A percentile compares a stretch with the other conserved stretches of the same genome.
These are phyloP conservation scores for Mormyrops boulengeri DNA, from an alignment of 2,797 vertebrate genomes.

Conservation along the genomic window DNA sequence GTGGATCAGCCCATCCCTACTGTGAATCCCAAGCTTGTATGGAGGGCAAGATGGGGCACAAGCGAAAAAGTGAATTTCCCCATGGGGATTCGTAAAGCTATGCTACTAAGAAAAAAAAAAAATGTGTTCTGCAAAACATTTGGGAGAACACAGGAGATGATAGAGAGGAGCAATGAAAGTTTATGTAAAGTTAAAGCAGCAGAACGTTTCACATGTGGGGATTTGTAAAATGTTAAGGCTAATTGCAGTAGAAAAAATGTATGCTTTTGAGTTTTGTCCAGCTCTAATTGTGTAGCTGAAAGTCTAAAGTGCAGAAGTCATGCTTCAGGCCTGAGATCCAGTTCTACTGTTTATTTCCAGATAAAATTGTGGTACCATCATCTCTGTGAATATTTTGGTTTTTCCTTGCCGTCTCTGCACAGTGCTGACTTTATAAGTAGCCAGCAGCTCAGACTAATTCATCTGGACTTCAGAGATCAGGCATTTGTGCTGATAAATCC, in stretches of 20 bases:
- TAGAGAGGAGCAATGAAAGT: background rate
- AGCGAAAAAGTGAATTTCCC: background rate
- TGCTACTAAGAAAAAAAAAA: background rate
- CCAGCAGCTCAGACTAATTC: constrained; percentile 35
- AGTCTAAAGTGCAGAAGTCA: background rate
- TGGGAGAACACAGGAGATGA: background rate
- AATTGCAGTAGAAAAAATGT: background rate
- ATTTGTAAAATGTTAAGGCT: background rate
- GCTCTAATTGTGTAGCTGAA: background rate
- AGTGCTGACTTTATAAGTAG: constrained; percentile 31
- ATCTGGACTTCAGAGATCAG: constrained; percentile 17
- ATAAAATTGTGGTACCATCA: background rate
- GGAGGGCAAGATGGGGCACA: background rate
- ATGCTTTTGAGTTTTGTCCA: background rate
- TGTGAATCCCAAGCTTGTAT: background rate
- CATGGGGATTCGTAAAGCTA: background rate
- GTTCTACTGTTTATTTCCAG: background rate
- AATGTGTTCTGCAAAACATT: background rate
- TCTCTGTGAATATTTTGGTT: background rate
- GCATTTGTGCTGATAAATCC: constrained; percentile 27
- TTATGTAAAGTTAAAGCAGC: background rate
- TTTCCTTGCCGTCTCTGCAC: constrained; percentile 22
- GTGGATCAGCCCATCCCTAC: background rate
- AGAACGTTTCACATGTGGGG: background rate
- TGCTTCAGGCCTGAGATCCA: background rate